A percentile compares a stretch with the other conserved stretches of the same genome.
phyloP scores from a whole-genome alignment of 30 jellyfish, hydroid and myxozoan species.

The Pseudorhiza aurosa region DNA sequence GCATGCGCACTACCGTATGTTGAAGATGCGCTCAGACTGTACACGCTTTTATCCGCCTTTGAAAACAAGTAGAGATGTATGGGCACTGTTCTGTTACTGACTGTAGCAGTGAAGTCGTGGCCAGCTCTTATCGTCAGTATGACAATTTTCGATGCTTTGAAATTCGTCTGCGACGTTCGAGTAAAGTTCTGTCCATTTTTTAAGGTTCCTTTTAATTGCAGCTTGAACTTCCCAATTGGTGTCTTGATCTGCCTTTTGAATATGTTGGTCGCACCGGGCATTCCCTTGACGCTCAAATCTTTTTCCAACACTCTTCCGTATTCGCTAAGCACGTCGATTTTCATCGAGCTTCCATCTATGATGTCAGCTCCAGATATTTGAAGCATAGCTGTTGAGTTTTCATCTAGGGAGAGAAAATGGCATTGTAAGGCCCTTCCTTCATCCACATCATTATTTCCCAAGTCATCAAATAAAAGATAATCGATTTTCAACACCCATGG shows the following conservation, averaged over 20 bases:
- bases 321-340: constrained; percentile 8
- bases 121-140: constrained; percentile 40
- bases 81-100: constrained; percentile 6
- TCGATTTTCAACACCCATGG: too few relatives aligned
- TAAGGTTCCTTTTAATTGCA: constrained; percentile 9
- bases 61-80: constrained; percentile 4
- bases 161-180: constrained; percentile 10
- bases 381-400: constrained; percentile 28
- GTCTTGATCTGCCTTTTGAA: constrained; percentile 12
- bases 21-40: neutral
- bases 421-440: too few relatives aligned
- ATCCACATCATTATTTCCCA: too few relatives aligned
- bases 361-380: constrained; percentile 43
- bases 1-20: constrained; percentile 1
- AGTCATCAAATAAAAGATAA: too few relatives aligned
- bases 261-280: constrained; percentile 4
- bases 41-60: neutral
- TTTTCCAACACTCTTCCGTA: neutral
- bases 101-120: constrained; percentile 24
- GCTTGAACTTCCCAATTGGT: constrained; percentile 25
- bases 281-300: constrained; percentile 2
- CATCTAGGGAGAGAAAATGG: constrained; percentile 25
- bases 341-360: constrained; percentile 9
- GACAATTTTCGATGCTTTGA: constrained; percentile 4
- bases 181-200: constrained; percentile 28